Base-by-base conservation (phyloP, 1,140 invertebrate genomes). In the Heterodera carotae region DNA sequence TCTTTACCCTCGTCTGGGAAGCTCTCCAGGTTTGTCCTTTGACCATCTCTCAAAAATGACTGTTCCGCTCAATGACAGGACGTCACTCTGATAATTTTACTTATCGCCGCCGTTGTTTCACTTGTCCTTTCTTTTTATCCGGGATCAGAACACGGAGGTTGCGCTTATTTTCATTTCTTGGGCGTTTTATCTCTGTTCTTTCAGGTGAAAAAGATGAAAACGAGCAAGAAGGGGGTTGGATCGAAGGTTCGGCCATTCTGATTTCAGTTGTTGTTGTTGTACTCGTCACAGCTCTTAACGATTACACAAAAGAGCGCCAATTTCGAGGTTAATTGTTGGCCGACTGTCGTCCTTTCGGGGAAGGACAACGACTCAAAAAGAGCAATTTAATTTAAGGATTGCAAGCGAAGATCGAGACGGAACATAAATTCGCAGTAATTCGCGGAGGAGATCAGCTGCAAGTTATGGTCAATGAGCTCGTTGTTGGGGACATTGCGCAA, bases 401-500 rank as follows among this genome's bases (percentile, higher is more conserved):
- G 80, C 96, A 99, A 90, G 95, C 91, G 89, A 93, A 96, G 89
- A 99, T 99, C 89, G 96, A 98, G 90, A 94, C 94, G 87, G 97
- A 99, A 90, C 96, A 99, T 89, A 96, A 95, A 89, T 98, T 99
- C 91, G 92, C 94, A 67, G 96, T 98, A 80, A 96, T 99, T 86
- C 92, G 97, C 80, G 92, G 92, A 85, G 92, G 91, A 75, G 93
- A 97, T 90, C 93, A 95, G 66, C 93, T 93, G 83, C 94, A 98
- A 90, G 92, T 99, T 86, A 92, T 93, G 77, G 96, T 99, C 82
- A 93, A 93, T 83, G 96, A 99, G 82, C 93, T 99, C 87, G 94
- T 98, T 82, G 96, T 98, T 80, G 97, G 97, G 80, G 97, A 99
- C 91, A 96, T 99, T 89, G 97, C 95, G 90, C 96, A 93, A 90